These are phyloP conservation scores for Venustoraphidia nigricollis DNA, from an alignment of 2,888 invertebrate species.

Conservation along the genomic window DNA sequence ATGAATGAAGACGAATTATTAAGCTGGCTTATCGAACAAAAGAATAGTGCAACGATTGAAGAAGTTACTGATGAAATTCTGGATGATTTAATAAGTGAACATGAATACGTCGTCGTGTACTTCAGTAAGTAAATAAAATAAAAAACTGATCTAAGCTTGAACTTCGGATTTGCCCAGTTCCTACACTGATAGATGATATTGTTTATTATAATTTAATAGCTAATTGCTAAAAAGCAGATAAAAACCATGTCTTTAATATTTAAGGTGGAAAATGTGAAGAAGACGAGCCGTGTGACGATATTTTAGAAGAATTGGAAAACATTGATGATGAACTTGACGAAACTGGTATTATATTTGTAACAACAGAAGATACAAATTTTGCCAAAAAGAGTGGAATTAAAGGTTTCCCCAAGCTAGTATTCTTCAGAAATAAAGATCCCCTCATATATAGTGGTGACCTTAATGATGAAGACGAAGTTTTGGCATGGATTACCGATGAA, in stretches of 20 bases:
- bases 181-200: neutral
- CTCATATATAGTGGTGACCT: constrained; percentile 68
- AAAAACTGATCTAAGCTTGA: neutral
- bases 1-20: constrained; percentile 84
- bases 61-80: constrained; percentile 88
- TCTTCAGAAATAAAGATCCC: constrained; percentile 86
- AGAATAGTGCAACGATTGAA: constrained; percentile 81
- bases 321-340: constrained; percentile 89
- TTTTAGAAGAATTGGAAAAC: constrained; percentile 73
- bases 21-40: constrained; percentile 78
- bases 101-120: constrained; percentile 87
- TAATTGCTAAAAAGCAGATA: neutral
- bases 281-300: constrained; percentile 73
- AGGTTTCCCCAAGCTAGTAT: constrained; percentile 68
- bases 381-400: constrained; percentile 79
- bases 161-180: constrained; percentile 2
- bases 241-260: constrained; percentile 11
- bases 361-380: constrained; percentile 67
- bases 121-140: constrained; percentile 50
- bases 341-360: constrained; percentile 84
- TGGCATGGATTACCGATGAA: constrained; percentile 84
- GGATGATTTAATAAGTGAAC: constrained; percentile 68
- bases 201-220: too few relatives aligned
- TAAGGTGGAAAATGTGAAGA: constrained; percentile 70
- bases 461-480: constrained; percentile 80